Conservation (phyloP, 2,113 vertebrate species). For the Poeciliopsis prolifica region DNA sequence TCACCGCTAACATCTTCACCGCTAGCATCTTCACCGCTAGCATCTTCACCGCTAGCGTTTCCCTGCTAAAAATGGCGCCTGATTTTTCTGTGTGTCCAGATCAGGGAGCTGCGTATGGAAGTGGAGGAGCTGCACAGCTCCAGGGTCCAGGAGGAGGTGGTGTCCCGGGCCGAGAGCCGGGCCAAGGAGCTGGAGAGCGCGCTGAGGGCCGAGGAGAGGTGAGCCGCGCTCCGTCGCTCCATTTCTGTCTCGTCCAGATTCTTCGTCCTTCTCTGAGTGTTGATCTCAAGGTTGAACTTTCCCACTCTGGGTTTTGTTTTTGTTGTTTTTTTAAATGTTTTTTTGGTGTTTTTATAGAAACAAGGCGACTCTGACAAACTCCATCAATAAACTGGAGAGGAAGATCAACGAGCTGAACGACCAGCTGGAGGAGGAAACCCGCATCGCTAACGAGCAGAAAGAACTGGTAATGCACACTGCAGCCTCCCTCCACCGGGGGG, state of each 20-base stretch:
- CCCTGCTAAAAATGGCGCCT: neutral
- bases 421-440: conserved; percentile 82
- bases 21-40: too few species aligned
- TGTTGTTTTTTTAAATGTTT: neutral
- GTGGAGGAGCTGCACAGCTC: conserved; percentile 76
- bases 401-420: conserved; percentile 78
- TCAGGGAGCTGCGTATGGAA: conserved; percentile 74
- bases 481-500: neutral
- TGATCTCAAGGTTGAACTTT: too few species aligned
- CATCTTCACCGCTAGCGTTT: neutral
- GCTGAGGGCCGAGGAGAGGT: conserved; percentile 79
- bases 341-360: conserved; percentile 59
- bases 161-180: conserved; percentile 72
- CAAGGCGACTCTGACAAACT: conserved; percentile 70
- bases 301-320: too few species aligned
- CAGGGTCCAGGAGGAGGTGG: conserved; percentile 76
- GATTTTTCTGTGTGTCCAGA: conserved; percentile 43
- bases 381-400: conserved; percentile 79
- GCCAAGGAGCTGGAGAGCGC: conserved; percentile 78
- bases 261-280: too few species aligned
- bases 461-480: conserved; percentile 70
- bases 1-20: too few species aligned
- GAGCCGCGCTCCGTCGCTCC: neutral
- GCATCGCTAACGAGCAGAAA: conserved; percentile 75
- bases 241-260: too few species aligned